phyloP scores from a whole-genome alignment of 2,888 invertebrate species.

The Heliconius charithonia region DNA sequence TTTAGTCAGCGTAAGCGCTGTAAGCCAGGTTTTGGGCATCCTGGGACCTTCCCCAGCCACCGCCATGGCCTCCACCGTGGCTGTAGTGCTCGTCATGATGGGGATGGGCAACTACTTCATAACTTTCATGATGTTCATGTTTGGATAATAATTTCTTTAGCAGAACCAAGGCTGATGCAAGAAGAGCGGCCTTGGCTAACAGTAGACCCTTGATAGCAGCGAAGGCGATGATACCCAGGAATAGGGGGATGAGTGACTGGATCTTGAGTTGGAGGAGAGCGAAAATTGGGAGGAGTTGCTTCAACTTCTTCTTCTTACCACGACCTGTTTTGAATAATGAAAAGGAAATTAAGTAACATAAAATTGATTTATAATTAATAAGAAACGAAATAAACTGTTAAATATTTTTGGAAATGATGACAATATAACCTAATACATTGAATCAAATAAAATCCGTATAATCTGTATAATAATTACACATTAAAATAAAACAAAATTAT shows the following conservation, averaged over 20 bases:
- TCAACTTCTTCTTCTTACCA: constrained; percentile 91
- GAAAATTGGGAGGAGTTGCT: constrained; percentile 89
- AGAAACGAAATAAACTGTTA: too few relatives aligned
- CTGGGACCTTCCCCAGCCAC: constrained; percentile 86
- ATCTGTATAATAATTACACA: too few relatives aligned
- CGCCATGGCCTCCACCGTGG: constrained; percentile 79
- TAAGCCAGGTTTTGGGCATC: constrained; percentile 89
- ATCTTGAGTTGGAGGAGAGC: constrained; percentile 91
- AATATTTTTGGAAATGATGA: too few relatives aligned
- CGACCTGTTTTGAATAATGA: constrained; percentile 82
- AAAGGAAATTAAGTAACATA: constrained; percentile 19
- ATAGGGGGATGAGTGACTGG: constrained; percentile 90
- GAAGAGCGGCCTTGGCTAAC: constrained; percentile 91
- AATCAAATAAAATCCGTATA: too few relatives aligned
- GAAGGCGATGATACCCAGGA: constrained; percentile 89
- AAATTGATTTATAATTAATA: too few relatives aligned
- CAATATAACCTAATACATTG: too few relatives aligned
- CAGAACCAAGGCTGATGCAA: constrained; percentile 88
- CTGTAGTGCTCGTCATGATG: constrained; percentile 85
- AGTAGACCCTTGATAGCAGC: constrained; percentile 93
- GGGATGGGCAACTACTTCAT: constrained; percentile 90
- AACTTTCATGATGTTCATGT: constrained; percentile 86
- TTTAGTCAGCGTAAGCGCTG: constrained; percentile 84
- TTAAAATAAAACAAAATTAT: too few relatives aligned
- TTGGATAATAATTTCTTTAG: constrained; percentile 88